Conservation (phyloP, 2,113 vertebrate species). For the Jacana jacana region DNA sequence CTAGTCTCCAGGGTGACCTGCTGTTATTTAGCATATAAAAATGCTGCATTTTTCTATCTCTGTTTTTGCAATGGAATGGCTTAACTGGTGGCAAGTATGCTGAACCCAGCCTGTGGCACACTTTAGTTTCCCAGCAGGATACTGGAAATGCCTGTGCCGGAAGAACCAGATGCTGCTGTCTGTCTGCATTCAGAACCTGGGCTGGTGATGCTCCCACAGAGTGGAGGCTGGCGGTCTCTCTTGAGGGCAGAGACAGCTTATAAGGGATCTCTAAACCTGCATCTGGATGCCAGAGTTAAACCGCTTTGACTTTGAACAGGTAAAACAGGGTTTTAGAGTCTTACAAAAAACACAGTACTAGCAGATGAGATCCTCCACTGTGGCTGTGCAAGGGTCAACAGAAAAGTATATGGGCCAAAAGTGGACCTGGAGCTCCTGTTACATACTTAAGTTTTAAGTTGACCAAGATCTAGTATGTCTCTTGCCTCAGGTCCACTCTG, state of each 20-base stretch:
- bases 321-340: not conserved
- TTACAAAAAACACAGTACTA: not conserved
- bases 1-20: not conserved
- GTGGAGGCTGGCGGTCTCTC: not conserved
- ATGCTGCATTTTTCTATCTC: not conserved
- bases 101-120: not conserved
- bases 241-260: not conserved
- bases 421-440: not conserved
- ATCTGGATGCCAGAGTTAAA: not conserved
- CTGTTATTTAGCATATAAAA: not conserved
- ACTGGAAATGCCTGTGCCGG: not conserved
- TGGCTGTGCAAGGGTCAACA: not conserved
- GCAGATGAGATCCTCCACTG: not conserved
- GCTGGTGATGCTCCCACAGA: not conserved
- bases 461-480: not conserved
- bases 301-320: not conserved
- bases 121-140: not conserved
- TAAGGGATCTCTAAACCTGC: not conserved
- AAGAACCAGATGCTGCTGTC: not conserved
- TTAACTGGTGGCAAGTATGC: not conserved
- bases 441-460: not conserved
- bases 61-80: not conserved
- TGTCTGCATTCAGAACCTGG: not conserved
- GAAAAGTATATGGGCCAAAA: not conserved
- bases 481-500: not conserved